Percentiles rank a stretch among this genome's conserved stretches.
These are phyloP conservation scores for Melanotaenia parkinsoni DNA, from an alignment of 2,797 vertebrate species.

Conservation along the genomic window DNA sequence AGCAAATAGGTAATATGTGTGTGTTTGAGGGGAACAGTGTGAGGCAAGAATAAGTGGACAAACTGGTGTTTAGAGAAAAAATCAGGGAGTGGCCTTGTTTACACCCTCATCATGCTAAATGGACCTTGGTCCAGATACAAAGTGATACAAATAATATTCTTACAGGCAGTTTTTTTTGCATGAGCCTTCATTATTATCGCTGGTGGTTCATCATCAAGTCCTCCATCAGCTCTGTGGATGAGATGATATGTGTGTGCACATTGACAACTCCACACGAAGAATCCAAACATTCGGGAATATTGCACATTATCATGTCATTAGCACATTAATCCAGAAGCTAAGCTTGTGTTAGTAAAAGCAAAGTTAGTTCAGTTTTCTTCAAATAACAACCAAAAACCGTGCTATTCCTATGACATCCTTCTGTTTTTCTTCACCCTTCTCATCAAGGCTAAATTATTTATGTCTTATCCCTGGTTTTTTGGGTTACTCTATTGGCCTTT, in stretches of 20 bases:
- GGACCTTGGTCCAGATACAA: slow-evolving; percentile 48
- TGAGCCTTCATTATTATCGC: background rate
- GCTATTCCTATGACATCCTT: background rate
- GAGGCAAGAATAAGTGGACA: slow-evolving; percentile 45
- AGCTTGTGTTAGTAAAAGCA: background rate
- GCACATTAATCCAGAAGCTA: background rate
- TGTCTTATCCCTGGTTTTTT: background rate
- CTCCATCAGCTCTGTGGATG: background rate
- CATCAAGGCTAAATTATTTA: slow-evolving; percentile 18
- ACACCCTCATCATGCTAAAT: slow-evolving; percentile 51
- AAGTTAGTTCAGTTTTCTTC: background rate
- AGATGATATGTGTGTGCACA: slow-evolving; percentile 37
- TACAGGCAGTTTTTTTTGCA: slow-evolving; percentile 1
- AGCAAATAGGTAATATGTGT: slow-evolving; percentile 68
- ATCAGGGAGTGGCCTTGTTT: slow-evolving; percentile 60
- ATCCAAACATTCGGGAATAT: slow-evolving; percentile 10
- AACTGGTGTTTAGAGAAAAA: slow-evolving; percentile 71
- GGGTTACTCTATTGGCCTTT: slow-evolving; percentile 13
- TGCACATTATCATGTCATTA: slow-evolving; percentile 14
- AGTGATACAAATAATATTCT: slow-evolving; percentile 56
- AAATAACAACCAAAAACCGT: background rate
- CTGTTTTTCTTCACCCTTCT: slow-evolving; percentile 20
- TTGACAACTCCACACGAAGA: background rate
- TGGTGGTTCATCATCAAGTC: background rate
- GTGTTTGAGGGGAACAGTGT: slow-evolving; percentile 48